These are phyloP conservation scores for Philopotamus ludificatus DNA, from an alignment of 1,140 invertebrate genomes.

Conservation along the genomic window DNA sequence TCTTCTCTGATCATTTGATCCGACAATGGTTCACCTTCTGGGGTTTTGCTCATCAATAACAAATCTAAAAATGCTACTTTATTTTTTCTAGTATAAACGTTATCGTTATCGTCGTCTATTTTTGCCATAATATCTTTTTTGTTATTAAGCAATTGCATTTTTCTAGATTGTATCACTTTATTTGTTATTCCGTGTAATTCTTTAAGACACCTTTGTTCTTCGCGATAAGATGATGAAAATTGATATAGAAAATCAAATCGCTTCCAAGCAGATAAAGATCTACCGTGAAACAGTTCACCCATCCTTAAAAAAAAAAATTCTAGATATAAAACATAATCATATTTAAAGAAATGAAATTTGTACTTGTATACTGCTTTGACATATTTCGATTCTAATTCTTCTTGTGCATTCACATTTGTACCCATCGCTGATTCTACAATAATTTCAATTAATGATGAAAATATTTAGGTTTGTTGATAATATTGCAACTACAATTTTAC, in stretches of 20 bases:
- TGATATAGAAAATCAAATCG: too few relatives aligned
- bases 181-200: constrained; percentile 19
- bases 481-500: constrained; percentile 52
- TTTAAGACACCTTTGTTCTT: constrained; percentile 3
- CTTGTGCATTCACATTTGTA: constrained; percentile 32
- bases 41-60: too few relatives aligned
- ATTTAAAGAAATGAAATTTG: too few relatives aligned
- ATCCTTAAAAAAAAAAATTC: constrained; percentile 13
- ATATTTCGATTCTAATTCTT: constrained; percentile 24
- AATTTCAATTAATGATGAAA: too few relatives aligned
- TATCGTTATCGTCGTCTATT: too few relatives aligned
- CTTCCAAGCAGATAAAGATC: constrained; percentile 24
- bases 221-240: constrained; percentile 2
- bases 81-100: too few relatives aligned
- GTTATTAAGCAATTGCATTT: too few relatives aligned
- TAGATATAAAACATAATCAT: constrained; percentile 9
- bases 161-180: constrained; percentile 20
- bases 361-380: constrained; percentile 34
- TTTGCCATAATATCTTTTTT: too few relatives aligned
- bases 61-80: too few relatives aligned
- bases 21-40: constrained; percentile 60
- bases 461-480: too few relatives aligned
- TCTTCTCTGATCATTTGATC: constrained; percentile 69
- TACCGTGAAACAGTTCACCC: background rate
- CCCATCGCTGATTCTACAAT: constrained; percentile 31